These are phyloP conservation scores for Burhinus bistriatus DNA, from an alignment of 2,113 vertebrate species.

Conservation along the genomic window DNA sequence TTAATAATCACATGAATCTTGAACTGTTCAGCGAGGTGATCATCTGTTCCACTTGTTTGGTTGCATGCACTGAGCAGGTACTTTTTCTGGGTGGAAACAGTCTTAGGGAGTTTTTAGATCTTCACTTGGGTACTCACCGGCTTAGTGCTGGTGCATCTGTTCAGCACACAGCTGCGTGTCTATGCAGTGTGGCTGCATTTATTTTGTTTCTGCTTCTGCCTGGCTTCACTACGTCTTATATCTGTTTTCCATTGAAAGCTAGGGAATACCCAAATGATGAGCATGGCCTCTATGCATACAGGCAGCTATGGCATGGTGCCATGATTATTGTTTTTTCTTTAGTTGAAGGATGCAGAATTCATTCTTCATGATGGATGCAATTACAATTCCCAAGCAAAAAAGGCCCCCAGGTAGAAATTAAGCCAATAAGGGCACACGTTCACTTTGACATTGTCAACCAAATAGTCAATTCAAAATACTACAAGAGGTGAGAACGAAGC, in stretches of 20 bases:
- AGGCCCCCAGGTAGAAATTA: neutral
- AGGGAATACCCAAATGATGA: neutral
- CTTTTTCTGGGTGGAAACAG: neutral
- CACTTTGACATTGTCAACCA: neutral
- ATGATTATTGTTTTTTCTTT: neutral
- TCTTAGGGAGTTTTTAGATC: neutral
- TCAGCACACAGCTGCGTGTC: accelerated
- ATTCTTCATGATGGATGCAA: neutral
- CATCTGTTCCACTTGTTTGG: neutral
- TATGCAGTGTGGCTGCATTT: neutral
- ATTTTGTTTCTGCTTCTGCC: neutral
- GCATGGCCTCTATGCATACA: neutral
- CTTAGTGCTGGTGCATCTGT: neutral
- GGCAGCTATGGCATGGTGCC: neutral
- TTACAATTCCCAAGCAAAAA: neutral
- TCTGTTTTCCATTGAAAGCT: neutral
- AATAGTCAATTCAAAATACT: neutral
- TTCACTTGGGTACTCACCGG: neutral
- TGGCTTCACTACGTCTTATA: neutral
- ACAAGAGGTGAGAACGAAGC: neutral
- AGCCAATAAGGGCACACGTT: neutral
- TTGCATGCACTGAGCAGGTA: neutral
- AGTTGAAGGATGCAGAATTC: neutral
- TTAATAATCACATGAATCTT: neutral
- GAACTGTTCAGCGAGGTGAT: neutral